phyloP scores from a whole-genome alignment of 2,113 vertebrate genomes.

The Serinus canaria region DNA sequence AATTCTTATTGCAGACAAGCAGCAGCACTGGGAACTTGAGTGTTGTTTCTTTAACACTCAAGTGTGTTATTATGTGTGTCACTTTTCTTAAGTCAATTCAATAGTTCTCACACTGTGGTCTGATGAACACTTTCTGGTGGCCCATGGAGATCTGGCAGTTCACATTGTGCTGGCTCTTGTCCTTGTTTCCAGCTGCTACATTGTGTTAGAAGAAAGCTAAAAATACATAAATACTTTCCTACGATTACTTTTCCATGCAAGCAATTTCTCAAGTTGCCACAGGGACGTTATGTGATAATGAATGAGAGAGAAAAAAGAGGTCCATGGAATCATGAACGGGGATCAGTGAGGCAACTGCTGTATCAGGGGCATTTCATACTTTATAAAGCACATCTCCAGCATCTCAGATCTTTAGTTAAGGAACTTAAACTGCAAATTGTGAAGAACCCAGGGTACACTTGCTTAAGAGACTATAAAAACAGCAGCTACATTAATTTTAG shows the following conservation, averaged over 20 bases:
- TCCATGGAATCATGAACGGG: neutral
- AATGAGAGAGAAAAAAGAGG: neutral
- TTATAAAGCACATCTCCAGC: neutral
- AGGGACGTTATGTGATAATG: neutral
- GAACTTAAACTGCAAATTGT: neutral
- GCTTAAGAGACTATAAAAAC: neutral
- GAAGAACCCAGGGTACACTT: neutral
- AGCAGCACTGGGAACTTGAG: constrained; percentile 12
- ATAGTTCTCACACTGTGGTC: constrained; percentile 32
- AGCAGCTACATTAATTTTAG: neutral
- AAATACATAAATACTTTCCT: constrained; percentile 60
- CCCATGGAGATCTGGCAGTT: constrained; percentile 50
- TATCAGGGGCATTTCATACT: neutral
- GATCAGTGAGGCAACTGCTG: neutral
- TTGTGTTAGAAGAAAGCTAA: constrained; percentile 58
- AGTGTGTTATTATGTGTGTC: neutral
- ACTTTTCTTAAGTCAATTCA: constrained; percentile 29
- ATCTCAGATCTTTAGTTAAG: neutral
- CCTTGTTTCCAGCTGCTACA: constrained; percentile 56
- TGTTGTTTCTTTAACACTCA: neutral
- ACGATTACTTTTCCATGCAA: constrained; percentile 38
- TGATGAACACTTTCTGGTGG: constrained; percentile 43
- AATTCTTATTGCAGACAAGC: neutral
- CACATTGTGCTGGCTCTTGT: constrained; percentile 10
- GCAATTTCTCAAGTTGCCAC: constrained; percentile 30